Evolutionary conservation across 2,797 vertebrate species (phyloP).

Genomic region (Falco peregrinus): DNA sequence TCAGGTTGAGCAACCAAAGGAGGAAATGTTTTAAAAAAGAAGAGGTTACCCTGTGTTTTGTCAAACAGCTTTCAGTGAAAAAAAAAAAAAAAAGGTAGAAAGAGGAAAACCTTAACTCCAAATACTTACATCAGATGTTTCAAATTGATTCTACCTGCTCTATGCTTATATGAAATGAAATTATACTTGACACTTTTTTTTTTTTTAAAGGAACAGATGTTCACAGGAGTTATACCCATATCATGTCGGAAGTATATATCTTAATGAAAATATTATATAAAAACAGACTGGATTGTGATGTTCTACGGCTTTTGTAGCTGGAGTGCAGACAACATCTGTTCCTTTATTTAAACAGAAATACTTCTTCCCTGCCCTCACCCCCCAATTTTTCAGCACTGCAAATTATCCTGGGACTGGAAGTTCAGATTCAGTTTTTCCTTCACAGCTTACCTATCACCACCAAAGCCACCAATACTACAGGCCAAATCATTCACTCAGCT

Average conservation of each 20-base stretch:
- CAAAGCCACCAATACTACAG: background rate
- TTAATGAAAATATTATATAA: background rate
- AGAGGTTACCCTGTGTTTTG: background rate
- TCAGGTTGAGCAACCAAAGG: background rate
- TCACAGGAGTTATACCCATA: background rate
- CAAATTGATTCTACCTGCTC: background rate
- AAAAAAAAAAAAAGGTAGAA: background rate
- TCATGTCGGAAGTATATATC: background rate
- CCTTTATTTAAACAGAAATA: constrained; percentile 21
- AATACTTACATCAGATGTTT: background rate
- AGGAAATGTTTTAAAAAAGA: background rate
- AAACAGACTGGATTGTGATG: background rate
- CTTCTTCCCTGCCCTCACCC: background rate
- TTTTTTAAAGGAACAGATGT: background rate
- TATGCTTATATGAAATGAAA: background rate
- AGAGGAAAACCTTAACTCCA: background rate
- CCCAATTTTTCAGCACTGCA: background rate
- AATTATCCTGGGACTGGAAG: background rate
- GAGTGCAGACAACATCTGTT: background rate
- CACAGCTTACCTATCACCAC: background rate
- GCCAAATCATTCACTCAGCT: background rate
- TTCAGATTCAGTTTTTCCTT: background rate
- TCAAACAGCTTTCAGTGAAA: background rate
- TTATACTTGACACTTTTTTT: background rate
- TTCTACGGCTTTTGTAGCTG: background rate